Evolutionary conservation across 2,797 vertebrate genomes (phyloP).

Genomic region (Artibeus lituratus): DNA sequence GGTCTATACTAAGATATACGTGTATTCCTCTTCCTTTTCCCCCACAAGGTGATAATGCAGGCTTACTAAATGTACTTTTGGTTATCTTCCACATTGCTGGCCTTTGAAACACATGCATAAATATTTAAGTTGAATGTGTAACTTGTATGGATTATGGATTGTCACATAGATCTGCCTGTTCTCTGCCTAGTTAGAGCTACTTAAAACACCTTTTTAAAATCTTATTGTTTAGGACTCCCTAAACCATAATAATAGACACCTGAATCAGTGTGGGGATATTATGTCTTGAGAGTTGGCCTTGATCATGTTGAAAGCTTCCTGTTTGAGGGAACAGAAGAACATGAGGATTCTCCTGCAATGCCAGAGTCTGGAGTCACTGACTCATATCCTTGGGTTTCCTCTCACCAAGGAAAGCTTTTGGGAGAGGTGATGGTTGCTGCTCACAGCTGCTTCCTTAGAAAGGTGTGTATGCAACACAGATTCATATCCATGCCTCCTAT

Average conservation of each 20-base stretch:
- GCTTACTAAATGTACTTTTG: neutral
- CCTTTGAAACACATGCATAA: neutral
- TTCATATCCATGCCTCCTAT: neutral
- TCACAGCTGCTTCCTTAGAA: neutral
- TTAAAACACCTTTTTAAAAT: neutral
- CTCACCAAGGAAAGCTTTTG: neutral
- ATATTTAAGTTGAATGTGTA: neutral
- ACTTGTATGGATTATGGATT: neutral
- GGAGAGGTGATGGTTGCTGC: neutral
- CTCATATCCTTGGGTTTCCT: too few relatives aligned
- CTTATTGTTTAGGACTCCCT: neutral
- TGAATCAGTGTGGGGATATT: neutral
- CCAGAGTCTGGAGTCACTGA: neutral
- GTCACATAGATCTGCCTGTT: neutral
- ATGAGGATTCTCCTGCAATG: too few relatives aligned
- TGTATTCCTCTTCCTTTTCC: too few relatives aligned
- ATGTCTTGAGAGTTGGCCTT: neutral
- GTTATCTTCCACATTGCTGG: neutral
- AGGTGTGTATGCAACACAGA: rapidly evolving
- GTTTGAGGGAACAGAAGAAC: neutral
- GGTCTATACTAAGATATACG: neutral
- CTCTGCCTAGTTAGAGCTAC: neutral
- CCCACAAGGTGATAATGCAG: neutral
- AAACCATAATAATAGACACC: neutral
- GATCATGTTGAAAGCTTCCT: neutral